These are phyloP conservation scores for Resseliella maxima DNA, from an alignment of 2,888 invertebrate species.

Conservation along the genomic window DNA sequence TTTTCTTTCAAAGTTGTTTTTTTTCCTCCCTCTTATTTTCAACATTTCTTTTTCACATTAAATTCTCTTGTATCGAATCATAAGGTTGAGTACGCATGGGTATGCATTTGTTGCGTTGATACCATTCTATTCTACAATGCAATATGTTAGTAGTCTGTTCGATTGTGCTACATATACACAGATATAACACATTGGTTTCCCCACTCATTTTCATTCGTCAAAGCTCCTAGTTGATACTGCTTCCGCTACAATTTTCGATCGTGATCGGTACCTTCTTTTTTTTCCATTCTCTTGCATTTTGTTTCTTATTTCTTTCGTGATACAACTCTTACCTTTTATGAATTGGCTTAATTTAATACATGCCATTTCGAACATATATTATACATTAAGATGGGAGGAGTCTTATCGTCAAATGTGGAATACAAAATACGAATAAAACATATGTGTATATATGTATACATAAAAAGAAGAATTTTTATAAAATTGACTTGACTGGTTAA, in stretches of 20 bases:
- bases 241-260: neutral
- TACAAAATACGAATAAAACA: neutral
- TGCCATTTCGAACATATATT: neutral
- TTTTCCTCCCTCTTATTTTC: neutral
- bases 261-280: neutral
- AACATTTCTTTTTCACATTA: neutral
- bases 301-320: neutral
- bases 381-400: neutral
- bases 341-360: neutral
- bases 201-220: neutral
- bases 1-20: neutral
- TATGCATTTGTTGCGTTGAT: neutral
- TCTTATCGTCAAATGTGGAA: neutral
- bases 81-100: neutral
- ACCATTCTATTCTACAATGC: neutral
- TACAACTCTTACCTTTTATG: conserved; percentile 19
- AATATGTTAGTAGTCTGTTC: neutral
- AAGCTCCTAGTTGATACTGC: neutral
- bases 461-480: neutral
- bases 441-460: too few relatives aligned
- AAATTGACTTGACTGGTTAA: conserved; percentile 36
- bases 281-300: neutral
- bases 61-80: neutral
- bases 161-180: conserved; percentile 35
- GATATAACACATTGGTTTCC: neutral